These are phyloP conservation scores for Sebastes minor DNA, from an alignment of 2,797 vertebrate species.

Conservation along the genomic window DNA sequence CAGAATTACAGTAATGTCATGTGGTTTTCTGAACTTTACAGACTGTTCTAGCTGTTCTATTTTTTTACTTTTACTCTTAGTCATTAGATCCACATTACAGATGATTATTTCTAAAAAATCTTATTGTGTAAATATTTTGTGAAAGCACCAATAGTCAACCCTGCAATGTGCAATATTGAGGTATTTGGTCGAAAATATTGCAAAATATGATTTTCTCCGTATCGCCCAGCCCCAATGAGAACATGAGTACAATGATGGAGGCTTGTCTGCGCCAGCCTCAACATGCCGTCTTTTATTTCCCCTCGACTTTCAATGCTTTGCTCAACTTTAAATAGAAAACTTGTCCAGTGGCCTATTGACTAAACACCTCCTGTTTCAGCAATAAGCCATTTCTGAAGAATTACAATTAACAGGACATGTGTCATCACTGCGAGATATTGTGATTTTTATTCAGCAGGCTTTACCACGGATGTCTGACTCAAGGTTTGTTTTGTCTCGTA, in stretches of 20 bases:
- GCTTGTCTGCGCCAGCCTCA: background rate
- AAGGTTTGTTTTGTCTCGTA: background rate
- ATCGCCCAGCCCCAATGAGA: no score
- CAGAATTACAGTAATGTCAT: no score
- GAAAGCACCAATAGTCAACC: no score
- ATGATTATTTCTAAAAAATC: no score
- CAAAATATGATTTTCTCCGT: no score
- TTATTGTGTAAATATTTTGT: no score
- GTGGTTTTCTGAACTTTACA: no score
- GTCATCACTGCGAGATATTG: background rate
- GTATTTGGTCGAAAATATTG: no score
- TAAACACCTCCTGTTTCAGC: background rate
- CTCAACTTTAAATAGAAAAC: background rate
- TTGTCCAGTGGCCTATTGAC: background rate
- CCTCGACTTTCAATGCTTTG: background rate
- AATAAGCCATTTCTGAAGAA: background rate
- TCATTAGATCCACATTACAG: no score
- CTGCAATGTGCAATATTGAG: accelerated
- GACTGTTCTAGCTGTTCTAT: no score
- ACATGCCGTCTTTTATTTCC: background rate
- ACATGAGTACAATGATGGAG: background rate
- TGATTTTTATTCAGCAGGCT: background rate
- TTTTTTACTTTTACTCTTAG: no score
- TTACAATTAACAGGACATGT: background rate
- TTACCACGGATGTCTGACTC: background rate